Evolutionary conservation across 2,888 invertebrate species (phyloP).

Genomic region (Laothoe populi): DNA sequence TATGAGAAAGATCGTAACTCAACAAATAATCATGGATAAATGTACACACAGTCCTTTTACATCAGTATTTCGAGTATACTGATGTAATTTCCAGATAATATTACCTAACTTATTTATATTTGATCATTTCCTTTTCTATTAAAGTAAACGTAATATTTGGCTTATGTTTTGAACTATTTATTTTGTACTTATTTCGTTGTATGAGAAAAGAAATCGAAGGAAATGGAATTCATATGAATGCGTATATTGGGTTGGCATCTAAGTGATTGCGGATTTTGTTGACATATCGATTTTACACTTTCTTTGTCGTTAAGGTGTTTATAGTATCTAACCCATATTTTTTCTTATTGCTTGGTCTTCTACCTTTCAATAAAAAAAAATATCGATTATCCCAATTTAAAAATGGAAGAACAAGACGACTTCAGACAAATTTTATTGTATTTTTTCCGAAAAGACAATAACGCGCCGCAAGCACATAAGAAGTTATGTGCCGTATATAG

Average conservation of each 20-base stretch:
- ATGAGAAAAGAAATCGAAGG: background rate
- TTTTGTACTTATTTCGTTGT: background rate
- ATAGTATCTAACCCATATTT: no score
- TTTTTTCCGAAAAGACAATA: no score
- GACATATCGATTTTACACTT: no score
- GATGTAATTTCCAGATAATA: background rate
- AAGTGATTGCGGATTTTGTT: no score
- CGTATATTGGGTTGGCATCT: background rate
- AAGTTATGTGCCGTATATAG: no score
- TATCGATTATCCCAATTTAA: no score
- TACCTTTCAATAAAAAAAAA: no score
- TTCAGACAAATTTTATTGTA: no score
- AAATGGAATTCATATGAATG: background rate
- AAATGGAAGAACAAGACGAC: no score
- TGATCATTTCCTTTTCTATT: background rate
- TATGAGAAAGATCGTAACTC: background rate
- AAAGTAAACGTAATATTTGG: slow-evolving; percentile 5
- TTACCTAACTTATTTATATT: background rate
- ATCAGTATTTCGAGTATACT: background rate
- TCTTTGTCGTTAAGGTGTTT: no score
- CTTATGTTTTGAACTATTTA: background rate
- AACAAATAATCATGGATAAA: background rate
- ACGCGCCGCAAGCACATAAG: no score
- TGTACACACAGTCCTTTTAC: background rate
- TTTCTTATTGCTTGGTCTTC: no score